Percentiles rank a stretch among this genome's conserved stretches.
Evolutionary conservation across 2,797 vertebrate species (phyloP).

Genomic region (Alcedo atthis): DNA sequence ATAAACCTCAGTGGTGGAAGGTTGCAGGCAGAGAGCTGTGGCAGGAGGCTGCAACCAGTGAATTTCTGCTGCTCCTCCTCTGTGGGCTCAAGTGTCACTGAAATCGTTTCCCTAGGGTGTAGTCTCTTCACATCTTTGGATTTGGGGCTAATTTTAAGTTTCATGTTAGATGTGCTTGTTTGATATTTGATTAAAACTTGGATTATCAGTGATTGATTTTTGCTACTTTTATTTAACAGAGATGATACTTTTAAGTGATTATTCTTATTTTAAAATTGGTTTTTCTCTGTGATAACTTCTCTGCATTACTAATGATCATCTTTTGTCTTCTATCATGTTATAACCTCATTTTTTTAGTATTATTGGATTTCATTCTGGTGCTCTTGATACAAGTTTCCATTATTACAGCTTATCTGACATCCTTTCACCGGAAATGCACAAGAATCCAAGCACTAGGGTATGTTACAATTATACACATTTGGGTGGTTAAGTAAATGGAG

Average conservation of each 20-base stretch:
- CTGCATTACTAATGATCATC: neutral
- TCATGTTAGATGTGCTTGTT: neutral
- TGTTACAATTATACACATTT: neutral
- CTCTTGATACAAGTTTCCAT: slow-evolving; percentile 23
- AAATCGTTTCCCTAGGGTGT: neutral
- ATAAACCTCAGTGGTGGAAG: neutral
- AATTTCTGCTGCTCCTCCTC: neutral
- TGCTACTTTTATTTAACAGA: neutral
- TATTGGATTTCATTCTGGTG: slow-evolving; percentile 1
- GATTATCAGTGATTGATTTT: neutral
- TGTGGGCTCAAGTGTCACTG: neutral
- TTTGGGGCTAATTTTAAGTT: neutral
- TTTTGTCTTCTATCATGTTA: slow-evolving; percentile 45
- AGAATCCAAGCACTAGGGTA: neutral
- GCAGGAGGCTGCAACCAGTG: neutral
- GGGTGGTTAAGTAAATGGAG: slow-evolving; percentile 18
- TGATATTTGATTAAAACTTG: neutral
- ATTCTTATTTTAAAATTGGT: slow-evolving; percentile 35
- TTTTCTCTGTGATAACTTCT: slow-evolving; percentile 1
- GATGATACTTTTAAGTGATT: neutral
- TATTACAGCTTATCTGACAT: slow-evolving; percentile 19
- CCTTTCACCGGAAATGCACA: neutral
- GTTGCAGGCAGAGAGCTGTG: neutral
- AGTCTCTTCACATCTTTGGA: neutral
- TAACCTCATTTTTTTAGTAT: neutral